Conservation (phyloP, 2,888 invertebrate genomes). For the Biston stratarius region DNA sequence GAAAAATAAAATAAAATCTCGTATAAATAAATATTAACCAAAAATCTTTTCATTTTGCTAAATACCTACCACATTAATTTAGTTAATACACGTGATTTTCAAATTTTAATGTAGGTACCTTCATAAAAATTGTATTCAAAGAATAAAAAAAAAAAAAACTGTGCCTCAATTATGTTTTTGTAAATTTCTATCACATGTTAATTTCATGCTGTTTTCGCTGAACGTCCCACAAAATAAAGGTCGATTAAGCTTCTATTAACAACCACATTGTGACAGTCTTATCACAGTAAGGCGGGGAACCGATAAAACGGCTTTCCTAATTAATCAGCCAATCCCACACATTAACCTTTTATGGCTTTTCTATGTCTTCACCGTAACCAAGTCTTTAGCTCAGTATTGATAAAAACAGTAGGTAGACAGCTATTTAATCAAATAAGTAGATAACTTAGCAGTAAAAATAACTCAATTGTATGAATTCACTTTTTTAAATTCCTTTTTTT, state of each 20-base stretch:
- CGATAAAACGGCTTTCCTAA: slow-evolving; percentile 75
- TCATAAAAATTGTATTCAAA: too few relatives aligned
- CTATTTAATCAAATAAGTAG: neutral
- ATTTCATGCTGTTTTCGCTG: neutral
- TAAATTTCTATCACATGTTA: neutral
- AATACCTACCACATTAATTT: too few relatives aligned
- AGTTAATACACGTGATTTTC: too few relatives aligned
- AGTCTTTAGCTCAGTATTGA: slow-evolving; percentile 43
- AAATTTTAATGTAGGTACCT: too few relatives aligned
- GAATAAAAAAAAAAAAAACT: too few relatives aligned
- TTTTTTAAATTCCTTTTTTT: neutral
- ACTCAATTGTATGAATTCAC: too few relatives aligned
- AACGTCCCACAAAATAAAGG: neutral
- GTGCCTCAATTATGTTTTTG: too few relatives aligned
- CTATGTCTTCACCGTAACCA: slow-evolving; percentile 44
- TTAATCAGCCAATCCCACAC: slow-evolving; percentile 81
- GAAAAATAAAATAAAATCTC: too few relatives aligned
- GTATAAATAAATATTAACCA: too few relatives aligned
- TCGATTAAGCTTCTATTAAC: slow-evolving; percentile 17
- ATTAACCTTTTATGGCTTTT: slow-evolving; percentile 78
- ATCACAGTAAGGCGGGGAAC: slow-evolving; percentile 60
- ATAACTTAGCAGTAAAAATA: neutral
- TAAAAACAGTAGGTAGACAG: slow-evolving; percentile 22
- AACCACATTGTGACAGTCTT: slow-evolving; percentile 53
- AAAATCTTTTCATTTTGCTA: too few relatives aligned